Conservation (phyloP, 2,113 vertebrate genomes). For the Sander lucioperca region DNA sequence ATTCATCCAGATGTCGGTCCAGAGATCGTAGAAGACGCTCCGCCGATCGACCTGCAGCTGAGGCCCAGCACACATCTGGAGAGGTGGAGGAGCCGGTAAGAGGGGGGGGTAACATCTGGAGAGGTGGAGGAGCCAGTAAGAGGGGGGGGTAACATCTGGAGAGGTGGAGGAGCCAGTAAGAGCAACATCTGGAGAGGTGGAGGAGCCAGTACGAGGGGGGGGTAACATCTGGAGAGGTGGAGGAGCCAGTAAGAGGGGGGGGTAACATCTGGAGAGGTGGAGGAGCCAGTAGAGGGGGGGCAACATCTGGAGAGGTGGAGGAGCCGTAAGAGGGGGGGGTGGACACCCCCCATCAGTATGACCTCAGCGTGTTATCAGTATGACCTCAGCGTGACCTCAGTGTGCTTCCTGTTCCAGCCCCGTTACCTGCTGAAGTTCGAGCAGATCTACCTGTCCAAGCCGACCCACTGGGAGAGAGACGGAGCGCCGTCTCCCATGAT, state of each 20-base stretch:
- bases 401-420: slow-evolving; percentile 82
- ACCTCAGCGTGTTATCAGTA: too few relatives aligned
- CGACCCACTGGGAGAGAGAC: slow-evolving; percentile 98
- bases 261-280: too few relatives aligned
- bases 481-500: slow-evolving; percentile 99
- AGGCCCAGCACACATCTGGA: slow-evolving; percentile 97
- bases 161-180: too few relatives aligned
- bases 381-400: not conserved
- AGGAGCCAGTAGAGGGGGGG: too few relatives aligned
- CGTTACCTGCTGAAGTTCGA: slow-evolving; percentile 97
- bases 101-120: slow-evolving; percentile 84
- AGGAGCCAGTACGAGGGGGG: too few relatives aligned
- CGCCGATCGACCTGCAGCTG: slow-evolving; percentile 98
- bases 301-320: too few relatives aligned
- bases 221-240: too few relatives aligned
- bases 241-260: too few relatives aligned
- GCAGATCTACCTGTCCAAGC: slow-evolving; percentile 98
- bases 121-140: slow-evolving; percentile 99
- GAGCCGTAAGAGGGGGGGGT: too few relatives aligned
- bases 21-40: slow-evolving; percentile 98
- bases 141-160: too few relatives aligned
- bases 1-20: slow-evolving; percentile 99
- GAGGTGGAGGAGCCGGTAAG: slow-evolving; percentile 98
- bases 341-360: too few relatives aligned
- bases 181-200: too few relatives aligned